Evolutionary conservation across 1,140 invertebrate genomes (phyloP), one percentile per base, ranked within the genome.

Genomic region (Scaptomyza graminum): DNA sequence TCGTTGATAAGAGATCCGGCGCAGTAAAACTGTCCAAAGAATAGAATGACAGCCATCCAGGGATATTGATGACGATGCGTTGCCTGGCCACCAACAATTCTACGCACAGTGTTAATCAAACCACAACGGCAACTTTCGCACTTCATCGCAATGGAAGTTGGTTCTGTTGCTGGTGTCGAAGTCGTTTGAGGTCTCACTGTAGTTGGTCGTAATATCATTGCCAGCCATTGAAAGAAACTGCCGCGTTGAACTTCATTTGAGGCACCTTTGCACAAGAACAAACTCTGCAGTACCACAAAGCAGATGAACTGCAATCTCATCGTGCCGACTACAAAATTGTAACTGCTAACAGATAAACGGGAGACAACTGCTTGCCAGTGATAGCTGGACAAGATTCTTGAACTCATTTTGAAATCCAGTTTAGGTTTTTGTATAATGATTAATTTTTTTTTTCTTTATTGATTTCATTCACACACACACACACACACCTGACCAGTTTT

Each of bases 61-160:
- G 96, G 95, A 81, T 95, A 96, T 85, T 97, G 95, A 74, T 95
- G 93, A 9, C 94, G 92, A 62, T 93, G 93, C 1, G 95, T 95
- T 59, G 94, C 93, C 46, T 94, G 92, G 0, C 96, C 96, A 9
- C 96, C 96, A 0, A 97, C 95, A 41, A 96, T 96, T 69, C 95
- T 93, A 15, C 93, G 93, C 47, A 94, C 92, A 13, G 95, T 93
- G 63, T 94, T 94, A 0, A 94, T 93, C 3, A 95, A 90, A 0
- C 96, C 96, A 71, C 96, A 96, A 74, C 94, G 95, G 39, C 90
- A 96, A 78, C 57, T n/a, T 1, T 25, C 16, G n/a, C 85, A 90
- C 12, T 87, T 66, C 7, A 77, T 49, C 3, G 87, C 67, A 5
- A 41, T 12, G 2, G 78, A 51, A 25, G 8, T 13, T 31, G n/a